phyloP scores from a whole-genome alignment of 2,797 vertebrate genomes.

The Gobionotothen gibberifrons region DNA sequence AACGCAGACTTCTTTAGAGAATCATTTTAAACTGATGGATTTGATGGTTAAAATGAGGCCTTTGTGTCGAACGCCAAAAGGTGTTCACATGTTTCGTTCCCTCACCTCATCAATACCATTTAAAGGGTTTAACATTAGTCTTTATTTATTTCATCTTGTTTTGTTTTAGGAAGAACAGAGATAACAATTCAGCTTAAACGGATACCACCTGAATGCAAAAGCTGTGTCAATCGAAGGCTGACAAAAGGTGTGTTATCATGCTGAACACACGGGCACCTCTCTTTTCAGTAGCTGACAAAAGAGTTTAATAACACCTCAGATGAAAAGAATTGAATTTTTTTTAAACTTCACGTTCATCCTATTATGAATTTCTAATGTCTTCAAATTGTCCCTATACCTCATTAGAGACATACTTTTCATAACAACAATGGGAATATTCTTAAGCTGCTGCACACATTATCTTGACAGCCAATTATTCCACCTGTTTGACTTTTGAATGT shows the following conservation, averaged over 20 bases:
- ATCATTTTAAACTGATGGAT: conserved; percentile 36
- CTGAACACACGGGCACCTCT: not conserved
- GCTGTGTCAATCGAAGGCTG: not conserved
- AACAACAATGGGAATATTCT: conserved; percentile 5
- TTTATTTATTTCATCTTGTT: conserved; percentile 8
- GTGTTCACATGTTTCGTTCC: conserved; percentile 28
- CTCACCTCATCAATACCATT: conserved; percentile 16
- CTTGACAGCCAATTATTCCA: conserved; percentile 5
- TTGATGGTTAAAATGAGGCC: not conserved
- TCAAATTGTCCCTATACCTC: conserved; percentile 4
- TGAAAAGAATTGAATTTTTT: conserved; percentile 20
- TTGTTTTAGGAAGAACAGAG: not conserved
- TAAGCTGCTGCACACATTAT: not conserved
- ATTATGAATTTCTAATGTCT: conserved; percentile 27
- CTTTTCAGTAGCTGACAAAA: conserved; percentile 37
- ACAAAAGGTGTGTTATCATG: not conserved
- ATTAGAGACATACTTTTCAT: conserved; percentile 23
- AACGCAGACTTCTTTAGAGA: conserved; percentile 7
- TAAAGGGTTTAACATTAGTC: conserved; percentile 1
- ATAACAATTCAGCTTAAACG: not conserved
- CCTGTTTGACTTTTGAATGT: conserved; percentile 12
- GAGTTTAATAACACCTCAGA: conserved; percentile 36
- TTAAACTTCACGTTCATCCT: conserved; percentile 8
- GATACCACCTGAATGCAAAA: not conserved
- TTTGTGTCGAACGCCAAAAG: conserved; percentile 3